A percentile compares a stretch with the other conserved stretches of the same genome.
These are phyloP conservation scores for Petrocephalus sullivani DNA, from an alignment of 2,797 vertebrate species.

Conservation along the genomic window DNA sequence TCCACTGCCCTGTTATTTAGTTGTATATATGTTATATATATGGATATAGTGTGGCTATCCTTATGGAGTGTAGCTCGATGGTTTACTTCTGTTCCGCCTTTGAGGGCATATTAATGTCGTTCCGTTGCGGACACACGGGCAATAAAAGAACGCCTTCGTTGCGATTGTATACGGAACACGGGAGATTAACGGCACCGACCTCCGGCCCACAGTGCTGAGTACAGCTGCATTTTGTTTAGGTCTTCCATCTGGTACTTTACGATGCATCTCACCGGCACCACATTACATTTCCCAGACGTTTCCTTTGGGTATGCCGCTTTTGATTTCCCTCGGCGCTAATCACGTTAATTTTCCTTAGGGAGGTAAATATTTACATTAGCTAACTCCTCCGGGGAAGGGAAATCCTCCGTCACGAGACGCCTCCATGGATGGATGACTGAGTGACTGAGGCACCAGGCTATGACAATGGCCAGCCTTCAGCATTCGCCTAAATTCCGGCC, in stretches of 20 bases:
- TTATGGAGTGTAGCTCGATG: not conserved
- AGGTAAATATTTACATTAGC: slow-evolving; percentile 15
- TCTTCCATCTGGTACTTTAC: not conserved
- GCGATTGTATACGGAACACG: not conserved
- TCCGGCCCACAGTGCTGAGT: not conserved
- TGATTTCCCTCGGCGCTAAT: not conserved
- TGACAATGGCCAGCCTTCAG: not conserved
- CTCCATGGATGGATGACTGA: no score
- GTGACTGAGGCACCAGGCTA: not conserved
- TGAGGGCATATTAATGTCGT: not conserved
- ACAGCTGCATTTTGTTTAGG: slow-evolving; percentile 5
- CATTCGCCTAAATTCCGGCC: not conserved
- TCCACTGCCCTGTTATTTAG: not conserved
- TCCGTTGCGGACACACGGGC: not conserved
- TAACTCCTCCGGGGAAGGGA: not conserved
- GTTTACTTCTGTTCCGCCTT: not conserved
- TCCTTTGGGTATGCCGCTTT: not conserved
- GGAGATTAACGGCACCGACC: not conserved
- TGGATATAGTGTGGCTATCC: not conserved
- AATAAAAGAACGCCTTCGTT: not conserved
- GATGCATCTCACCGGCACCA: not conserved
- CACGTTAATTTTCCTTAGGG: not conserved
- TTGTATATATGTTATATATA: not conserved
- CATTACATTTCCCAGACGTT: not conserved
- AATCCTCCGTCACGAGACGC: no score